Base-by-base conservation (phyloP, 37 sponge, comb jelly and placozoan species). In the Chondrosia reniformis region DNA sequence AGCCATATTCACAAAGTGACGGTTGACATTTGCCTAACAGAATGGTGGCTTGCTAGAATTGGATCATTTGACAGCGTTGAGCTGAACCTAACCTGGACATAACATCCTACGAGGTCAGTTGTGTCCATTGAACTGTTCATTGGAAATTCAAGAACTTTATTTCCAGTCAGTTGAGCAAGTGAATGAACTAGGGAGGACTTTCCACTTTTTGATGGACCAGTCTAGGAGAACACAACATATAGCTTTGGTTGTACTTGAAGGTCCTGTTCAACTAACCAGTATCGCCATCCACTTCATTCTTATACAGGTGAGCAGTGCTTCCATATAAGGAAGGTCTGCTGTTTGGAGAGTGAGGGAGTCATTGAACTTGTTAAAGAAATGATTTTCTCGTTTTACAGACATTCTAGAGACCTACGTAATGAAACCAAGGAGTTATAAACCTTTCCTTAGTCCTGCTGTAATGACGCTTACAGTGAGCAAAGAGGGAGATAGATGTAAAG, bases 271-370 rank as follows among this genome's bases (percentile, higher is more conserved):
- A 24, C 72, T 65, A 42, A 94, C 95, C 71, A 98, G 64, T n/a
- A 98, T 95, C 5, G 92, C 67, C 92, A 98, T 90, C 96, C 96
- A 95, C 54, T 83, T 77, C 91, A 87, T 92, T 38, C 84, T 31
- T 10, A 95, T 76, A 84, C 89, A 93, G n/a, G 27, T 33, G 38
- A 84, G 56, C 49, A 98, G 54, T 31, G 83, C 87, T 33, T 95
- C 92, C 55, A 98, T 54, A 0, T 76, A 28, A 33, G 83, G 80
- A 21, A 92, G 32, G 57, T 92, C 91, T 37, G 44, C 82, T 52
- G 84, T 83, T 19, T 84, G 83, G 13, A 83, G 39, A 21, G 52
- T 24, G 4, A 88, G 55, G 6, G 34, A 32, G 4, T 64, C 15
- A 0, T 34, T 15, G 41, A 2, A 69, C 1, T 24, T 22, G 36